Percentiles rank a stretch among this genome's conserved stretches.
Conservation (phyloP, 2,113 vertebrate genomes). For the Pitta sordida region DNA sequence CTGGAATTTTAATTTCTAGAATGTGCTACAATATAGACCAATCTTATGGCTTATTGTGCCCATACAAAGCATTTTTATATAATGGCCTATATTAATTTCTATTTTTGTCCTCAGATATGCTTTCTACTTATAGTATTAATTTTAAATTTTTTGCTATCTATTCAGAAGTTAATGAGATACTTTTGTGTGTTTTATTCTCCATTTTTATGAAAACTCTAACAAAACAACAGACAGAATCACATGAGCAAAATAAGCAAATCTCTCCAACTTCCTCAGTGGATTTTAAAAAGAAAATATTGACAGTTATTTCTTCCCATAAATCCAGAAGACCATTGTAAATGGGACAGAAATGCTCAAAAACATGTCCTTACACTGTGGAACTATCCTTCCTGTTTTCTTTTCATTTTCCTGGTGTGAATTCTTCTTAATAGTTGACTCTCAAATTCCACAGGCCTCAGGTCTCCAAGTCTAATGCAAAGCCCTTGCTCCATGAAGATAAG, state of each 20-base stretch:
- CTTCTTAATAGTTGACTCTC: no score
- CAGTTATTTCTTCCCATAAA: background rate
- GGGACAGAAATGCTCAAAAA: background rate
- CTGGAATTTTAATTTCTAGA: background rate
- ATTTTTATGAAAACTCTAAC: fast-evolving
- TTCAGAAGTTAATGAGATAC: background rate
- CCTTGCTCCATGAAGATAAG: no score
- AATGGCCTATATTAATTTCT: background rate
- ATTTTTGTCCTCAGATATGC: background rate
- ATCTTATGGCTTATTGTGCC: background rate
- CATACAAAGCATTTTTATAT: background rate
- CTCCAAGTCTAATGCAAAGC: no score
- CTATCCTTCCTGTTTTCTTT: background rate
- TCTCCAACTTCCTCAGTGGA: background rate
- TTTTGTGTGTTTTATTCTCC: background rate
- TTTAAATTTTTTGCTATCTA: background rate
- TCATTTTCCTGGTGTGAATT: background rate
- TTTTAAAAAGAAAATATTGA: background rate
- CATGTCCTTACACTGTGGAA: background rate
- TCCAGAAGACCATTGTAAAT: background rate
- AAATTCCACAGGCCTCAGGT: no score
- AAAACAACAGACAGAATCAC: background rate
- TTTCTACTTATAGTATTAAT: background rate
- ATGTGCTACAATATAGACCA: background rate
- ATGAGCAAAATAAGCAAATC: background rate